A percentile compares a stretch with the other conserved stretches of the same genome.
phyloP scores from a whole-genome alignment of 2,888 invertebrate species.

The Polyommatus icarus region DNA sequence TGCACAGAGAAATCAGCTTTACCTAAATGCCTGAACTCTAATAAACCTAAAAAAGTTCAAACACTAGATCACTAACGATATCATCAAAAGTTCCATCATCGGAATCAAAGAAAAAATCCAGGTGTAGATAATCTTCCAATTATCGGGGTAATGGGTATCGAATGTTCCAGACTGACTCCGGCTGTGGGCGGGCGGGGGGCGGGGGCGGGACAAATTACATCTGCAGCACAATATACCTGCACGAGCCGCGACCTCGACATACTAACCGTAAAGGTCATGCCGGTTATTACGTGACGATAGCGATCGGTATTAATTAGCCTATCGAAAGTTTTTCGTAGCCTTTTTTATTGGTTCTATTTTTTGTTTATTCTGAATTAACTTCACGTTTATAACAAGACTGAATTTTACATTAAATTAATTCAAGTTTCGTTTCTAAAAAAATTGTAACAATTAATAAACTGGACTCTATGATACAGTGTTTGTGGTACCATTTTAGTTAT shows the following conservation, averaged over 20 bases:
- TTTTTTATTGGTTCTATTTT: too few species aligned
- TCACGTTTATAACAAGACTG: too few species aligned
- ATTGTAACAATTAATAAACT: too few species aligned
- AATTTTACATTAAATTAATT: too few species aligned
- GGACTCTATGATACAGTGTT: too few species aligned
- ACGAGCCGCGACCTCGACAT: constrained; percentile 40
- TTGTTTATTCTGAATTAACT: too few species aligned
- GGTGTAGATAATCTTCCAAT: constrained; percentile 26
- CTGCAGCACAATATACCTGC: constrained; percentile 37
- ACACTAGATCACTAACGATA: background rate
- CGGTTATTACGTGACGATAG: background rate
- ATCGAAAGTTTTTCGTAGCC: background rate
- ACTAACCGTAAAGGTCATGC: constrained; percentile 32
- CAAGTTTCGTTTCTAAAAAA: too few species aligned
- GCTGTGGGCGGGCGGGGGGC: background rate
- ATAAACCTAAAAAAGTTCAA: background rate
- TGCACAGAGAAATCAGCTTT: background rate
- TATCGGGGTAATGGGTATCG: constrained; percentile 26
- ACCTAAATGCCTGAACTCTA: background rate
- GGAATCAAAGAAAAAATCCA: background rate
- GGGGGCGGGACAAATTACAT: constrained; percentile 37
- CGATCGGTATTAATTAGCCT: background rate
- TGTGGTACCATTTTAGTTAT: too few species aligned
- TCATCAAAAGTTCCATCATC: background rate
- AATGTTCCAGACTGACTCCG: constrained; percentile 29